Evolutionary conservation across 2,797 vertebrate genomes (phyloP), one percentile per base, ranked within the genome.

Genomic region (Rallus crepitans): DNA sequence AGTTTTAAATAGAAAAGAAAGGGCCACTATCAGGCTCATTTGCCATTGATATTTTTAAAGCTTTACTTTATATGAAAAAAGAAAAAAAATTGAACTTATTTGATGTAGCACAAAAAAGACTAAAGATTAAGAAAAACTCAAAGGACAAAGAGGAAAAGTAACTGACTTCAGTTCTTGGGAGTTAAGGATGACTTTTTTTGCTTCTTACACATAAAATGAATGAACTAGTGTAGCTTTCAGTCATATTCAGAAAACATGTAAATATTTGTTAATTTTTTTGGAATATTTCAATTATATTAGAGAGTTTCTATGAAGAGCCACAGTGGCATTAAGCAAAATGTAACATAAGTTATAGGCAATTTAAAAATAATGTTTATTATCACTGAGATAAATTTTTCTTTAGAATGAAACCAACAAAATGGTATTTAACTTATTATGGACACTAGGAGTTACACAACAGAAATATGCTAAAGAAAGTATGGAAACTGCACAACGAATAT

Each of bases 391-490:
- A 82, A 28, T 6, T 25, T 5, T 20, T 87, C 70, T 70, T 87
- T 57, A 94, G 56, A 95, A 89, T 66, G 30, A 80, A 94, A 90
- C 35, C 53, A 94, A 93, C 52, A 94, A 93, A 95, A 78, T 47
- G 52, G 35, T 93, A 40, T 91, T 93, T 95, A 55, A 82, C 63
- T 84, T 80, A 37, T 80, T 71, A 53, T 3, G 20, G 76, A 89
- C 61, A 87, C 55, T 23, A 66, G 48, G 20, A 66, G 42, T 52
- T 90, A 90, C 33, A 21, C 75, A 95, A 95, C 57, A 91, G 76
- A 95, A 79, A 83, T 40, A 87, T 3, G 6, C 82, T 82, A 81
- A 78, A 64, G 82, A 94, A 80, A 72, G 83, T 64, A 66, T 92
- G 75, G 79, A 96, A 97, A 93, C 55, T 20, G 21, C 55, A 94